Conservation (phyloP, 2,888 invertebrate species). For the Lapara coniferarum region DNA sequence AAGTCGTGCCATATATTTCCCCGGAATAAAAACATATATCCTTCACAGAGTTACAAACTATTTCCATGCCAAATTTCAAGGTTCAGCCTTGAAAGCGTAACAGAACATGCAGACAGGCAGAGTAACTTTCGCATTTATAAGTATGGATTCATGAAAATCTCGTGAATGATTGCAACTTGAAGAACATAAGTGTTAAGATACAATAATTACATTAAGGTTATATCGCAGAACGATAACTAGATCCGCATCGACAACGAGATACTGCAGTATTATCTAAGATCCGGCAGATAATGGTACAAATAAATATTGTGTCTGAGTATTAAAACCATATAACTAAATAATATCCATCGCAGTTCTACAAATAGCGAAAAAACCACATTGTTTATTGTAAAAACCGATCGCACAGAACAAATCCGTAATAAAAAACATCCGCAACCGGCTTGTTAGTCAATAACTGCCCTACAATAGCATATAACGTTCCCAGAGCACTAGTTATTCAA, state of each 20-base stretch:
- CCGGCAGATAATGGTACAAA: neutral
- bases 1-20: too few relatives aligned
- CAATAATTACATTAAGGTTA: neutral
- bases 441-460: conserved; percentile 15
- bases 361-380: conserved; percentile 8
- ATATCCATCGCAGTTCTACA: neutral
- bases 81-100: too few relatives aligned
- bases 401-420: conserved; percentile 11
- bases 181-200: too few relatives aligned
- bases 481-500: conserved; percentile 13
- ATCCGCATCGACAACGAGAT: neutral
- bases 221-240: neutral
- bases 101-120: too few relatives aligned
- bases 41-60: too few relatives aligned
- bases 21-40: too few relatives aligned
- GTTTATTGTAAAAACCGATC: conserved; percentile 13
- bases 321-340: neutral
- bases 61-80: too few relatives aligned
- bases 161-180: too few relatives aligned
- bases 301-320: neutral
- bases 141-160: neutral
- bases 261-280: neutral
- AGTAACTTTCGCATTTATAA: too few relatives aligned
- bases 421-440: conserved; percentile 19
- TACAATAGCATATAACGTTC: conserved; percentile 13